Base-by-base conservation (phyloP, 2,888 invertebrate genomes). In the Notodonta dromedarius region DNA sequence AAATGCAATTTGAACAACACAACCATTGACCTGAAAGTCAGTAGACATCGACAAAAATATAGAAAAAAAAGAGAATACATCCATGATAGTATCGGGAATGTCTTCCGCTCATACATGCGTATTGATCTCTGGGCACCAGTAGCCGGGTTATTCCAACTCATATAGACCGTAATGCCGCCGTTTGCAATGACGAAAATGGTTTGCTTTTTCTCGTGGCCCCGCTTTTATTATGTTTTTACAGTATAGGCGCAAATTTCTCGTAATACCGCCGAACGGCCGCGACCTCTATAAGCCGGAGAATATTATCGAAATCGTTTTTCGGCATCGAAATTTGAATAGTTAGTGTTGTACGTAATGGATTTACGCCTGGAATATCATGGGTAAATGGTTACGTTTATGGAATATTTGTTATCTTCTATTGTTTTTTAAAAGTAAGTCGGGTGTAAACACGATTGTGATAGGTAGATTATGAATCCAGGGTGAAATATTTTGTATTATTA, bases 241-340 rank as follows among this genome's bases (percentile, higher is more conserved):
- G 68, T 76, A 69, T 72, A 73, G 70, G 70, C 67, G 74, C 71
- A 77, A 82, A 80, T 79, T 78, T 67, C 72, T 61, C 67, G 67
- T 74, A 72, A 77, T 77, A 66, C 63, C 68, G 57, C 64, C 61
- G 62, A 50, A 50, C 52, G 9, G 65, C 66, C 65, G 74, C 78
- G 77, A 80, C 82, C 83, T 81, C 77, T 71, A 70, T 79, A 79
- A 82, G 80, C 81, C 69, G 62, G 9, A 73, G 70, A 70, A 81
- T 79, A 79, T 76, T 77, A 74, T 66, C 74, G 70, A 73, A 74
- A 69, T 65, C 73, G 78, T 77, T 76, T 70, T 62, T 60, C 14
- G 56, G 62, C 67, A 68, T 74, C 67, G 66, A 63, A 64, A 77
- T 79, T 78, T 80, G 74, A 79, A 80, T 80, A 80, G 77, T 72